Percentiles rank a stretch among this genome's conserved stretches.
phyloP scores from a whole-genome alignment of 2,888 invertebrate genomes.

The Trichopria drosophilae region DNA sequence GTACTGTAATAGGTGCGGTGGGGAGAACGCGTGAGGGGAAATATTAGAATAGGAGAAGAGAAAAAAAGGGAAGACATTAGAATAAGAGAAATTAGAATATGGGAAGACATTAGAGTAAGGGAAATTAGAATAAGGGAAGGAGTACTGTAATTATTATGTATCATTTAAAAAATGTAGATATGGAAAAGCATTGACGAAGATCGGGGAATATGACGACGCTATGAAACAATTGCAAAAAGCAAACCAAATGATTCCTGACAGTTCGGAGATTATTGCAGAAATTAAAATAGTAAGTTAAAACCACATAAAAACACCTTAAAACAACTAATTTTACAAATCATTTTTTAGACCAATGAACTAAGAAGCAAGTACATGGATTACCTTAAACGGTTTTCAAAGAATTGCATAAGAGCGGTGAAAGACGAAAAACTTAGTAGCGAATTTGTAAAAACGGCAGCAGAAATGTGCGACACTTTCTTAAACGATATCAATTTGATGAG shows the following conservation, averaged over 20 bases:
- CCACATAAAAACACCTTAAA: background rate
- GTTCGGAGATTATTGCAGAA: constrained; percentile 63
- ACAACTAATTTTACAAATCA: background rate
- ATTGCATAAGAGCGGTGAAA: constrained; percentile 9
- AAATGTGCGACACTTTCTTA: constrained; percentile 60
- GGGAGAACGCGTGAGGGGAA: no score
- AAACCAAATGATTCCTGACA: constrained; percentile 61
- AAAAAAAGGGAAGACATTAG: no score
- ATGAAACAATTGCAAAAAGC: constrained; percentile 63
- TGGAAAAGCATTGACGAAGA: constrained; percentile 69
- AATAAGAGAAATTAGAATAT: no score
- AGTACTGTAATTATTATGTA: no score
- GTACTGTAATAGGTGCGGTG: no score
- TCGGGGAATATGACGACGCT: constrained; percentile 66
- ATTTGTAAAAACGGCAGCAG: constrained; percentile 57
- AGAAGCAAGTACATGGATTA: constrained; percentile 50
- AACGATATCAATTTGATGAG: constrained; percentile 57
- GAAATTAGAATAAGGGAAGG: no score
- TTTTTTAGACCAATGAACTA: constrained; percentile 38
- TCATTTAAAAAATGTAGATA: constrained; percentile 64
- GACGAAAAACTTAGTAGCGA: constrained; percentile 26
- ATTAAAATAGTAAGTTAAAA: constrained; percentile 56
- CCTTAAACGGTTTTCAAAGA: constrained; percentile 48
- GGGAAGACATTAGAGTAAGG: no score
- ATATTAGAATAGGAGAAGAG: no score